A percentile compares a stretch with the other conserved stretches of the same genome.
phyloP scores from a whole-genome alignment of 2,888 invertebrate genomes.

The Lottia scabra region DNA sequence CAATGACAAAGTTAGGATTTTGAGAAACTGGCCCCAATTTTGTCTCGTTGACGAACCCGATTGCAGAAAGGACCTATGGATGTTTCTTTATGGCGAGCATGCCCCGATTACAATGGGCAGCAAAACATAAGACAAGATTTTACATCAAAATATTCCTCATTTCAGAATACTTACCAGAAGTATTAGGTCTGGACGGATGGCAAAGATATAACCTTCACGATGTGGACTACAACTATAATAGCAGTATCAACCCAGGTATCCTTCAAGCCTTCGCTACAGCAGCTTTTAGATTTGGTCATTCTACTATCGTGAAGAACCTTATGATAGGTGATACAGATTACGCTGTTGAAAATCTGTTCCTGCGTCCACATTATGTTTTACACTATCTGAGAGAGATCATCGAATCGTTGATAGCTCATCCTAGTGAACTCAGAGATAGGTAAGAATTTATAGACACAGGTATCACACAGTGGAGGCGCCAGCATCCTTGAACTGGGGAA shows the following conservation, averaged over 20 bases:
- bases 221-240: conserved; percentile 19
- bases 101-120: too few species aligned
- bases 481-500: too few species aligned
- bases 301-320: conserved; percentile 25
- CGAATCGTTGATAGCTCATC: conserved; percentile 22
- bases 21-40: too few species aligned
- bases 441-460: not conserved
- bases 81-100: too few species aligned
- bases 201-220: not conserved
- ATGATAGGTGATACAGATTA: conserved; percentile 6
- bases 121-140: too few species aligned
- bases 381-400: conserved; percentile 19
- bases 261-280: conserved; percentile 30
- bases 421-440: conserved; percentile 18
- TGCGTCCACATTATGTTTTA: conserved; percentile 26
- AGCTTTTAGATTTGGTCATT: conserved; percentile 36
- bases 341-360: conserved; percentile 14
- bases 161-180: conserved; percentile 24
- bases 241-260: conserved; percentile 25
- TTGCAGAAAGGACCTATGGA: too few species aligned
- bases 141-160: conserved; percentile 11
- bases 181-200: conserved; percentile 10
- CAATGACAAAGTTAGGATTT: too few species aligned
- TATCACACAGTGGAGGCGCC: too few species aligned
- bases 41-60: too few species aligned